Evolutionary conservation across 2,113 vertebrate species (phyloP), one percentile per base, ranked within the genome.

Genomic region (Clarias batrachus): DNA sequence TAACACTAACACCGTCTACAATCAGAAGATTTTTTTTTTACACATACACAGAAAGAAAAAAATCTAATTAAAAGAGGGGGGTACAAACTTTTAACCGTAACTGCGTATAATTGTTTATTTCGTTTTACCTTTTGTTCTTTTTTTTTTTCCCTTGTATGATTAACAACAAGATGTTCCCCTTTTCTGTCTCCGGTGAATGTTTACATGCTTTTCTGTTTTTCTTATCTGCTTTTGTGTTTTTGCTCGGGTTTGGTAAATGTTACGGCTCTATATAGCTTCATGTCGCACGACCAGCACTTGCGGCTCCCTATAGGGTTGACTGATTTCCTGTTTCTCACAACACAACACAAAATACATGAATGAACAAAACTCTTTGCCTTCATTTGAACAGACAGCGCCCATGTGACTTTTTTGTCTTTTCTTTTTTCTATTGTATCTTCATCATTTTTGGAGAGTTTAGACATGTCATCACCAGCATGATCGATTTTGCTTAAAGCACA

Each of bases 381-480:
- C 52, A 25, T 76, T 25, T 76, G 19, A 74, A 74, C 11, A 74
- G 37, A 13, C 1, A 6, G 33, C 21, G 8, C 10, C 21, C 3
- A 3, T 41, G 8, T 73, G 33, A 21, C 33, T 41, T 76, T 76
- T 48, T 74, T 21, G 27, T 9, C 10, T 27, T 23, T 9, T 41
- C 7, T 66, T 33, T 73, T 16, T 41, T 21, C 1, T 13, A 76
- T 54, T 52, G 48, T 27, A 76, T 76, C 37, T n/a, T 6, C 4
- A 77, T 14, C 11, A 54, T 25, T 52, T 76, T 76, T 74, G 23
- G 3, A 74, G 1, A 4, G 19, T 48, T 74, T 25, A 13, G n/a
- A 76, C 41, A 73, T 48, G 70, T 73, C 70, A 37, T 73, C 70
- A 41, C 70, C 70, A 52, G 71, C 71, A 48, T 76, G 41, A 13